Base-by-base conservation (phyloP, 2,888 invertebrate species). In the Eupithecia inturbata region DNA sequence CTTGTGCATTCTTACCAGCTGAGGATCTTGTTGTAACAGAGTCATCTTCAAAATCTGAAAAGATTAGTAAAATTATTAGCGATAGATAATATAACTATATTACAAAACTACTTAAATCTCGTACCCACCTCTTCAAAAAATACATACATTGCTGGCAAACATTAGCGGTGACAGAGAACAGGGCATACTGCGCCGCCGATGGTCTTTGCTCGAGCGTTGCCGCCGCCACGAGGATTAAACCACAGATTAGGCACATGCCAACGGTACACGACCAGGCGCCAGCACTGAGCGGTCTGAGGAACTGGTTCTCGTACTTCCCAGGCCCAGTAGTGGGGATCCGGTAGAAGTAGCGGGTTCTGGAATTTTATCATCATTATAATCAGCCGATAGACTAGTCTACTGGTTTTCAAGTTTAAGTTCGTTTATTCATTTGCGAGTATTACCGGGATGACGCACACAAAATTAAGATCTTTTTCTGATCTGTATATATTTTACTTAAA, bases 81-180 rank as follows among this genome's bases (percentile, higher is more conserved):
- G 7, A 14, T 14, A 12, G 39, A 41, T 14, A n/a, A n/a, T n/a
- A n/a, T n/a, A n/a, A 41, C 39, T 41, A 14, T 41, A 14, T 14
- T 41, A 41, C 14, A 36, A 36, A 36, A n/a, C n/a, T n/a, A n/a
- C n/a, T n/a, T n/a, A n/a, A n/a, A n/a, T n/a, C n/a, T n/a, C n/a
- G n/a, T n/a, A n/a, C n/a, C n/a, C n/a, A n/a, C n/a, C n/a, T n/a
- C n/a, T n/a, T n/a, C n/a, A n/a, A n/a, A n/a, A n/a, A n/a, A n/a
- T n/a, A n/a, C n/a, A n/a, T 87, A 93, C 93, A 92, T 86, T 93
- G 93, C 85, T 93, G 93, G 75, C 91, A 92, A 64, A 92, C 82
- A 4, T 91, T 84, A 16, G 95, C 93, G 1, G 91, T 78, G 1
- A 92, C 89, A 26, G 94, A 94, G 72, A 93, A 94, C 4, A 92